Conservation (phyloP, 2,113 vertebrate species). For the Sturnira hondurensis region DNA sequence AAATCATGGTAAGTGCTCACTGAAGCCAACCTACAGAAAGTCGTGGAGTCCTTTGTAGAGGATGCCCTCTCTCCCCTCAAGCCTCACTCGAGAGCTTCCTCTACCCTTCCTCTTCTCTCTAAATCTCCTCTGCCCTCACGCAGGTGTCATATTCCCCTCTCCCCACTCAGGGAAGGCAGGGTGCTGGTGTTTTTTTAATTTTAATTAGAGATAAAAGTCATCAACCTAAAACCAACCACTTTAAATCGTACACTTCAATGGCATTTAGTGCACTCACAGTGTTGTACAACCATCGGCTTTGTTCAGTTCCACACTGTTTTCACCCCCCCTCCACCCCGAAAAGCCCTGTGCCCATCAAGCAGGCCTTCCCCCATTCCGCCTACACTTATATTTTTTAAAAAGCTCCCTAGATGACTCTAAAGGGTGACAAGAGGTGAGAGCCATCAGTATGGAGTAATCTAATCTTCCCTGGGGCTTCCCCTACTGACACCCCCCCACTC, state of each 20-base stretch:
- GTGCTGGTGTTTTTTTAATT: not conserved
- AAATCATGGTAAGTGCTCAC: not conserved
- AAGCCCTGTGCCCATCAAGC: not conserved
- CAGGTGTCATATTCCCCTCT: not conserved
- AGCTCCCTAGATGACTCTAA: not conserved
- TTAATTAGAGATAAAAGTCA: not conserved
- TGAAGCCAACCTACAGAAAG: not conserved
- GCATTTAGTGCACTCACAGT: not conserved
- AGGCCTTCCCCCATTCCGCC: not conserved
- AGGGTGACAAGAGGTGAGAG: not conserved
- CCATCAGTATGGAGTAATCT: not conserved
- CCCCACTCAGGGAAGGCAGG: not conserved
- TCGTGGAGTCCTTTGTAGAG: not conserved
- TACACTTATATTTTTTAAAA: not conserved
- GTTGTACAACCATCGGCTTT: not conserved
- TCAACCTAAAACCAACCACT: not conserved
- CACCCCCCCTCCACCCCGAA: not conserved
- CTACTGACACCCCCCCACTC: not conserved
- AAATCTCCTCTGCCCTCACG: not conserved
- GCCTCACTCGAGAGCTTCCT: not conserved
- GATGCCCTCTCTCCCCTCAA: not conserved
- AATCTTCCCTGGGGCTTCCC: not conserved
- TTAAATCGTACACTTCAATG: not conserved
- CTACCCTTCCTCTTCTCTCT: not conserved
- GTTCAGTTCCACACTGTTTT: not conserved